These are phyloP conservation scores for Aphelocoma coerulescens DNA, from an alignment of 2,113 vertebrate genomes.

Conservation along the genomic window DNA sequence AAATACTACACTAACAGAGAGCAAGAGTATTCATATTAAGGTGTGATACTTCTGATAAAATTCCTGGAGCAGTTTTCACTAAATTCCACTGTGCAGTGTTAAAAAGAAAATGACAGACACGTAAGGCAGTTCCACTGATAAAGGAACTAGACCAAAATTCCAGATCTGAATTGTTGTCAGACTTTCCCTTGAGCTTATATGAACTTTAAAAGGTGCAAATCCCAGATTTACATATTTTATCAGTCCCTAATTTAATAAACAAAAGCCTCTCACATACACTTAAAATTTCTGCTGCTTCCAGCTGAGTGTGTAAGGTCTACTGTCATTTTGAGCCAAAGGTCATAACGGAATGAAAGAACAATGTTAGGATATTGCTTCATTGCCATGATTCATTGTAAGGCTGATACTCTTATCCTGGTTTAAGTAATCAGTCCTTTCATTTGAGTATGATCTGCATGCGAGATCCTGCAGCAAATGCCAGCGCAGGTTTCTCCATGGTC, in stretches of 20 bases:
- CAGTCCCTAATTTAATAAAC: not conserved
- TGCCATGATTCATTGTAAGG: not conserved
- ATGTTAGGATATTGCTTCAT: not conserved
- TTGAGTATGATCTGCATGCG: not conserved
- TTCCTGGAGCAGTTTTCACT: not conserved
- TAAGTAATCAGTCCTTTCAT: not conserved
- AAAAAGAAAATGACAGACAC: not conserved
- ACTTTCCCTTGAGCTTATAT: not conserved
- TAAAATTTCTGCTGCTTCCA: not conserved
- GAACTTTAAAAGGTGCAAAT: not conserved
- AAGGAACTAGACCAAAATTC: not conserved
- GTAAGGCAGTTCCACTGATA: not conserved
- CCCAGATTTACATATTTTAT: not conserved
- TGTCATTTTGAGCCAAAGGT: not conserved
- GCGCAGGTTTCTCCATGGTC: not conserved
- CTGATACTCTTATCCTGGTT: not conserved
- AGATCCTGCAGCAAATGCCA: not conserved
- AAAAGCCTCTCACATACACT: not conserved
- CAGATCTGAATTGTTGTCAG: not conserved
- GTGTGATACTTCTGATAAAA: not conserved
- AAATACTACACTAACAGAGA: not conserved
- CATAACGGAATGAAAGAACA: not conserved
- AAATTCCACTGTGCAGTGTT: not conserved
- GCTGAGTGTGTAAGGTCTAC: not conserved
- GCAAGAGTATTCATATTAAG: not conserved